Conservation (phyloP, 2,113 vertebrate genomes). For the Galbula dea region DNA sequence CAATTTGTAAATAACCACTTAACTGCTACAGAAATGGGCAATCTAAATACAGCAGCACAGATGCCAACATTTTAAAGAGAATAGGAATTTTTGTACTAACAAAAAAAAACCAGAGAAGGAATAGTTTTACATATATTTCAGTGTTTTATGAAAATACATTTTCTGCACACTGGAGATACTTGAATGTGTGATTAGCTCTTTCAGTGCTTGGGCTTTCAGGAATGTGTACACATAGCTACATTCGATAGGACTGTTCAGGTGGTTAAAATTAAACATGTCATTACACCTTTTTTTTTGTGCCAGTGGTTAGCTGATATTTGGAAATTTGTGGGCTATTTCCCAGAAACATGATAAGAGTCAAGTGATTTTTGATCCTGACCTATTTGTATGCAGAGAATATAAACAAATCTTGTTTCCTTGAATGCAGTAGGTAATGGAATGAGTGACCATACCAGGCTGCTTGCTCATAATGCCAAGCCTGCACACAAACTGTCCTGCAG, state of each 20-base stretch:
- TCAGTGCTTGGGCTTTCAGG: not conserved
- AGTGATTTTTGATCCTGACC: not conserved
- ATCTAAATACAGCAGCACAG: not conserved
- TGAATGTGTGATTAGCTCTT: not conserved
- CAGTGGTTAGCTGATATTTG: slow-evolving; percentile 7
- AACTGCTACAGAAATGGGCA: not conserved
- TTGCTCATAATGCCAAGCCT: not conserved
- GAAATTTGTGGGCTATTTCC: not conserved
- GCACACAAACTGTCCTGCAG: not conserved
- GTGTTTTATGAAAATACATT: not conserved
- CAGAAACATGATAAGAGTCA: not conserved
- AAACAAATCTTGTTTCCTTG: not conserved
- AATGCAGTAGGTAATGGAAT: not conserved
- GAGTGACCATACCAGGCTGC: not conserved
- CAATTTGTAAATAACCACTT: slow-evolving; percentile 12
- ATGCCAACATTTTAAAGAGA: not conserved
- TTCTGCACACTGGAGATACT: not conserved
- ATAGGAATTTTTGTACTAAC: not conserved
- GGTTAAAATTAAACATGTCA: slow-evolving; percentile 12
- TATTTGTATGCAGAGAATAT: not conserved
- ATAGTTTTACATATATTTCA: not conserved
- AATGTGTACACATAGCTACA: not conserved
- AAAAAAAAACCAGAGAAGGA: not conserved
- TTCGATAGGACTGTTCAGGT: not conserved
- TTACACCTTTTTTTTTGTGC: not conserved